Base-by-base conservation (phyloP, 2,888 invertebrate genomes). In the Odontocerum albicorne region DNA sequence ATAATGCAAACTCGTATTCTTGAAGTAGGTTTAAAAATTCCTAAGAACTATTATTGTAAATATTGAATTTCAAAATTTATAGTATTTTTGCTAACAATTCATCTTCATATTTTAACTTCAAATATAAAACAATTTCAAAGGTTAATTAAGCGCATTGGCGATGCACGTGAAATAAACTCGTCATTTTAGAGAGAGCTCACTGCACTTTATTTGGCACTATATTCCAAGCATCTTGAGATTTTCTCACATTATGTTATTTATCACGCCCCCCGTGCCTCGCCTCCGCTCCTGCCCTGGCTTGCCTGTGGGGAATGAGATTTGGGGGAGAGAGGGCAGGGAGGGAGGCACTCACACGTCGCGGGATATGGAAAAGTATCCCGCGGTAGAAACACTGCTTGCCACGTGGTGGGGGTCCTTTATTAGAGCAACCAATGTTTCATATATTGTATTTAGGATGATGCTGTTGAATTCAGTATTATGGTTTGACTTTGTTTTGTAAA, bases 161-260 rank as follows among this genome's bases (percentile, higher is more conserved):
- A n/a, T n/a, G n/a, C n/a, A n/a, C 39, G 47, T 38, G 39, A 38
- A 44, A 44, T 52, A 44, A 52, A 38, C 51, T 22, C 21, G 50
- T 16, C 19, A 38, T 38, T 38, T 44, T 20, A 15, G 13, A 7
- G 33, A 16, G 8, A 49, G 13, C 51, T 17, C 43, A 43, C 50
- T 55, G 59, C 59, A 59, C 52, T 59, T 59, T 55, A 55, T 55
- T 59, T 47, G 49, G 49, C 49, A 52, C 55, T 52, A 55, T 60
- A 60, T 57, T 51, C 54, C 53, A 33, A 60, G 54, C 57, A 57
- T 57, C 60, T 60, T 60, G 60, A 57, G 60, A 60, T 57, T 60
- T 60, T 60, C 60, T 60, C 60, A 60, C 60, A 60, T 60, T 60
- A 55, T 49, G 60, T 60, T 60, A 60, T 60, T 60, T 60, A 60